Conservation (phyloP, 2,888 invertebrate species). For the Polydrusus pterygomalis region DNA sequence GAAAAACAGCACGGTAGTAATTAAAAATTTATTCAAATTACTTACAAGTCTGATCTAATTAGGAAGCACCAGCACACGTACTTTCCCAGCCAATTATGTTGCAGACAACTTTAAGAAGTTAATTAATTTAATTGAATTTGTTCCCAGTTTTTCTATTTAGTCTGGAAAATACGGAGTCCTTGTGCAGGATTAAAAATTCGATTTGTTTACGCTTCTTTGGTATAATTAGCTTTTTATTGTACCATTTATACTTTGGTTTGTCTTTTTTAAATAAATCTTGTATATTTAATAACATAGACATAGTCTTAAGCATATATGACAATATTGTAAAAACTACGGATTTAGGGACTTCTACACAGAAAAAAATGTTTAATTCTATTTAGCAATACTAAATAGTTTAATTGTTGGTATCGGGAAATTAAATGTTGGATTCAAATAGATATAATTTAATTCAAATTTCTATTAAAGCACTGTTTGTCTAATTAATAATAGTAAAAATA, state of each 20-base stretch:
- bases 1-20: not conserved
- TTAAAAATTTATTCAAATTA: constrained; percentile 16
- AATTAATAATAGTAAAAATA: too few relatives aligned
- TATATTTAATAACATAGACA: not conserved
- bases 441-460: too few relatives aligned
- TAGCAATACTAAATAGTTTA: too few relatives aligned
- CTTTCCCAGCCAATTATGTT: not conserved
- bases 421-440: too few relatives aligned
- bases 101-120: constrained; percentile 13
- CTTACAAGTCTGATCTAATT: constrained; percentile 9
- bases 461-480: too few relatives aligned
- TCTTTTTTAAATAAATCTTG: not conserved
- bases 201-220: constrained; percentile 5
- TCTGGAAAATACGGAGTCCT: not conserved
- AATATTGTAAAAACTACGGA: too few relatives aligned
- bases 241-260: not conserved
- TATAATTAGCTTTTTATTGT: not conserved
- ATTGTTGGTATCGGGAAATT: too few relatives aligned
- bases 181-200: constrained; percentile 1
- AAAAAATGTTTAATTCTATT: too few relatives aligned
- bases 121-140: constrained; percentile 18
- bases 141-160: constrained; percentile 1
- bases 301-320: too few relatives aligned
- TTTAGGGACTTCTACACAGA: too few relatives aligned
- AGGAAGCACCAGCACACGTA: constrained; percentile 10